Evolutionary conservation across 64 coral and sea anemone species (phyloP).

Genomic region (Acropora yongei): DNA sequence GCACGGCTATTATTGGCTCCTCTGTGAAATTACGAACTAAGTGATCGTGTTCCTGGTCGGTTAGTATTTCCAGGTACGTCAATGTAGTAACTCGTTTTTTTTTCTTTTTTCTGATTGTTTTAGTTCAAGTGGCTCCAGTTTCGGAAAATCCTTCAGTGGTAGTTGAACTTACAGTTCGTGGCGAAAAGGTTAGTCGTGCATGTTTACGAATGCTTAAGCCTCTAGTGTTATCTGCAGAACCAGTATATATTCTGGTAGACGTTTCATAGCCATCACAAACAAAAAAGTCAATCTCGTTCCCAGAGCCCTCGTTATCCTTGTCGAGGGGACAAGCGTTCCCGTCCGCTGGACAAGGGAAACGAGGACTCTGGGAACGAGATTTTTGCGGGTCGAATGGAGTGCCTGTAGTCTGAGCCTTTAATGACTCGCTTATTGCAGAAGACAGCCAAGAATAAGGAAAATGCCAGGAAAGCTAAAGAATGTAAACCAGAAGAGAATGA

Average conservation of each 20-base stretch:
- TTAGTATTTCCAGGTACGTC: background rate
- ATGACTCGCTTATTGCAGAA: background rate
- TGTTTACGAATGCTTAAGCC: too few species aligned
- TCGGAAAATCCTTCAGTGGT: background rate
- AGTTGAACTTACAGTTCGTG: slow-evolving; percentile 3
- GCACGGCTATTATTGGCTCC: too few species aligned
- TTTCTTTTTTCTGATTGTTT: background rate
- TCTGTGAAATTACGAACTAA: background rate
- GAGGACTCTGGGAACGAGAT: too few species aligned
- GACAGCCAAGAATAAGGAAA: slow-evolving; percentile 30
- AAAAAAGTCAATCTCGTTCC: too few species aligned
- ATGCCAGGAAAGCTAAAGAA: slow-evolving; percentile 48
- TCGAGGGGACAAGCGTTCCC: too few species aligned
- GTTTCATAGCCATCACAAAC: too few species aligned
- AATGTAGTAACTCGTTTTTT: background rate
- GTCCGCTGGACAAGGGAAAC: too few species aligned
- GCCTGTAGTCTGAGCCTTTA: too few species aligned
- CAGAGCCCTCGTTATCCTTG: too few species aligned
- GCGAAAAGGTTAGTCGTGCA: slow-evolving; percentile 36
- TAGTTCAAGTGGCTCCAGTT: background rate
- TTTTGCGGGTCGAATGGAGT: too few species aligned
- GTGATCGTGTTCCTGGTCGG: background rate
- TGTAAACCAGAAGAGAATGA: slow-evolving; percentile 60
- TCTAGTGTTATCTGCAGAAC: too few species aligned
- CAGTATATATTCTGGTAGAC: background rate